Evolutionary conservation across 2,797 vertebrate species (phyloP), one percentile per base, ranked within the genome.

Genomic region (Neolamprologus multifasciatus): DNA sequence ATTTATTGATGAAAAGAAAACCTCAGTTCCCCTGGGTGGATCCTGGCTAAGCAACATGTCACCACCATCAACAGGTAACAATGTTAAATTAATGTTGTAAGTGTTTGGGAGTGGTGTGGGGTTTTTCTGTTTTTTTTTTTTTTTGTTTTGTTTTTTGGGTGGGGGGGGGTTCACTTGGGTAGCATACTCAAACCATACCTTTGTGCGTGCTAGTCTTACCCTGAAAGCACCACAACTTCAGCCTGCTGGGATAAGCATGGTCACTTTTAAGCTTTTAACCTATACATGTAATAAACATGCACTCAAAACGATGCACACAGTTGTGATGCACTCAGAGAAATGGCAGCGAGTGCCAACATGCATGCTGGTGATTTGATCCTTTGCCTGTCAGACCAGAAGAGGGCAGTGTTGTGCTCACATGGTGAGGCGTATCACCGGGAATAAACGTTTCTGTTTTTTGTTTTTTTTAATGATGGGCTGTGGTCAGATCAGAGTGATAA

Each of bases 381-480:
- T 81, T 78, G 38, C 45, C 40, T 77, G 51, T 86, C 4, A 2
- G 57, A 11, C 92, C 95, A 93, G 86, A 81, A 86, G 94, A 94
- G 88, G 95, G 94, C 90, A 87, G 69, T 89, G 87, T 90, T 92
- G 89, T 79, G 91, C 79, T 82, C 16, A 48, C 2, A 52, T 74
- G 7, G 17, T 81, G 82, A 76, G 78, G 36, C 2, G 0, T 62
- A 79, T 81, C 55, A 82, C 67, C 55, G 85, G 85, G 62, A 80
- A 19, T 40, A 54, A 84, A 74, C 54, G 8, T 51, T 5, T 36
- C 31, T 31, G 7, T 19, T 7, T 51, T 21, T 19, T 55, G 13
- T 36, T 2, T 21, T 19, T 55, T 16, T 36, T 2, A 7, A 23
- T 45, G 7, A 23, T 10, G 36, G 45, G 21, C 38, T 83, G 77